A percentile compares a stretch with the other conserved stretches of the same genome.
phyloP scores from a whole-genome alignment of 1,140 invertebrate genomes.

The Bathynomus jamesi region DNA sequence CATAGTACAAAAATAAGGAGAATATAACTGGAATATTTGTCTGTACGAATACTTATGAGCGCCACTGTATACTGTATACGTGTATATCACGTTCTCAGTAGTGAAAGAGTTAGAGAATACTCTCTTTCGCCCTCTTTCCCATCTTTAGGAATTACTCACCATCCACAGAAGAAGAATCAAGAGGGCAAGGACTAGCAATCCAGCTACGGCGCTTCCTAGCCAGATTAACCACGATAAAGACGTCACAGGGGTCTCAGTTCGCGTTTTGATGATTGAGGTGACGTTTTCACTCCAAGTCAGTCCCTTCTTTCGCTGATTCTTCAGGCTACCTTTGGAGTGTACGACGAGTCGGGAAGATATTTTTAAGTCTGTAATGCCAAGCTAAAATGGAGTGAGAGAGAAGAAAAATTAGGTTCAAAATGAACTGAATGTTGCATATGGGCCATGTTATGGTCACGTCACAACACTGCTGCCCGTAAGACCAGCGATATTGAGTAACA shows the following conservation, averaged over 20 bases:
- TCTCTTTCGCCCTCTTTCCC: no score
- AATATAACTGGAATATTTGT: no score
- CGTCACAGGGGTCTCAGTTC: not conserved
- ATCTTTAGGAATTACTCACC: no score
- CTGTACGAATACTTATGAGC: no score
- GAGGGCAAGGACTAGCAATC: conserved; percentile 65
- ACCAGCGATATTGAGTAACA: no score
- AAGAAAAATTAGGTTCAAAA: not conserved
- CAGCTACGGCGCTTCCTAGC: conserved; percentile 52
- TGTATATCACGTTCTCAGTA: no score
- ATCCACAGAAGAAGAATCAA: conserved; percentile 63
- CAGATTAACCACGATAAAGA: conserved; percentile 11
- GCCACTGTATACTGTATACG: no score
- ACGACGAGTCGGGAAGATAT: conserved; percentile 31
- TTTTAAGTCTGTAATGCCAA: conserved; percentile 28
- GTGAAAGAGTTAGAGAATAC: no score
- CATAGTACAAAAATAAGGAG: no score
- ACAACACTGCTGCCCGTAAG: no score
- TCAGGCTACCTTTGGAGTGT: not conserved
- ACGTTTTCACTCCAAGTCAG: conserved; percentile 8
- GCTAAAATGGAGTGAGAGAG: conserved; percentile 1
- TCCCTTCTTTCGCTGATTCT: not conserved
- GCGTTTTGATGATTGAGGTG: conserved; percentile 5
- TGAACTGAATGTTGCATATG: not conserved
- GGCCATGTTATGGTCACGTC: not conserved